Conservation (phyloP, 2,113 vertebrate species). For the Eira barbara region DNA sequence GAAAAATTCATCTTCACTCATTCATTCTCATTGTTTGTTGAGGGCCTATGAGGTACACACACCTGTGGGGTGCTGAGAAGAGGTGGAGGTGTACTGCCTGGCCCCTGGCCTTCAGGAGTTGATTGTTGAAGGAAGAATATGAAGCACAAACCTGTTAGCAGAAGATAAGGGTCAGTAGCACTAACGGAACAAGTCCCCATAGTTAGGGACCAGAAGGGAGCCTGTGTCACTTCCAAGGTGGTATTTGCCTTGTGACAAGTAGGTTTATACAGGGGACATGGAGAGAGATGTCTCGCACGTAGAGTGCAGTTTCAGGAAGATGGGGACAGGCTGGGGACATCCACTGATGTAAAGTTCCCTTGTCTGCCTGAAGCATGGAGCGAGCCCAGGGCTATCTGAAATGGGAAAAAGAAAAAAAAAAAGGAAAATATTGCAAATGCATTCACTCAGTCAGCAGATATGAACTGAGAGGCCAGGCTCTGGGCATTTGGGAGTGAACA, state of each 20-base stretch:
- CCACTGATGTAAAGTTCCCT: not conserved
- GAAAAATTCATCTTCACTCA: not conserved
- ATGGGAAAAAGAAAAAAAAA: not conserved
- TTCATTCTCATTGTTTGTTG: not conserved
- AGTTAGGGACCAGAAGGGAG: not conserved
- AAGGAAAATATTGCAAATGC: not conserved
- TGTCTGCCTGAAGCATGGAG: not conserved
- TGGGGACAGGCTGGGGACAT: not conserved
- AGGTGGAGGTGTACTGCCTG: too few species aligned
- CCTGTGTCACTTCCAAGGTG: not conserved
- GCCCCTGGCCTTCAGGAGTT: not conserved
- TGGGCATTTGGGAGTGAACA: not conserved
- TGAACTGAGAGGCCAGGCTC: not conserved
- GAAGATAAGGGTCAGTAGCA: not conserved
- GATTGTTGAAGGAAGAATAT: not conserved
- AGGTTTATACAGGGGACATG: not conserved
- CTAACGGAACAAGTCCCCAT: not conserved
- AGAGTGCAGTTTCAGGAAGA: not conserved
- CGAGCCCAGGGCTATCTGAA: not conserved
- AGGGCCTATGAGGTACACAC: accelerated
- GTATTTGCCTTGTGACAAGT: not conserved
- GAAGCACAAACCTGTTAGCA: not conserved
- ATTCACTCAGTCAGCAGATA: not conserved
- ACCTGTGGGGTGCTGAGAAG: not conserved
- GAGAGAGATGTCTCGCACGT: not conserved